Base-by-base conservation (phyloP, 2,888 invertebrate species). In the Drosophila paracracens region DNA sequence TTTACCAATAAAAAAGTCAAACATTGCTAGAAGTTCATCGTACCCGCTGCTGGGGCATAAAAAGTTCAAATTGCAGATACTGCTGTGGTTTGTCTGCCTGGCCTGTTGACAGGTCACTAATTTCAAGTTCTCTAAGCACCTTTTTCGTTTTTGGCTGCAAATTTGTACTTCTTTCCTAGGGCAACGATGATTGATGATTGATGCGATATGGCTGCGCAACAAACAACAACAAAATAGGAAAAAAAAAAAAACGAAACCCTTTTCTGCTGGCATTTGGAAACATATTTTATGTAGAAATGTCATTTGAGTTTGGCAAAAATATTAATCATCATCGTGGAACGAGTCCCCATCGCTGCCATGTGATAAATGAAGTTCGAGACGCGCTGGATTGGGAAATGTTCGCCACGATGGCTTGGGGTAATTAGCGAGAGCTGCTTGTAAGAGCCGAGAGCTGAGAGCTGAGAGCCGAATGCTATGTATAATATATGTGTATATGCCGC, bases 71-170 rank as follows among this genome's bases (percentile, higher is more conserved):
- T 29, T 62, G 57, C 61, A 53, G 58, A 71, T 70, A 57, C 51
- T 59, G 46, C 50, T 67, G 69, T 54, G 76, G 81, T 46, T 68
- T 76, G 64, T 67, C 54, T 60, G 58, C 52, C 25, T 60, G 54
- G 76, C 48, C 77, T 80, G 87, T 85, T 87, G 89, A 87, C 89
- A 87, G 89, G 89, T 85, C 82, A 89, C 89, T 87, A 87, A 87
- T 83, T 89, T 87, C 70, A 38, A 74, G 75, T 79, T 83, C 74
- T 75, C 73, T 51, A 72, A 77, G 76, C 87, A 62, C 68, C 70
- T 81, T 85, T 74, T 74, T 70, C 59, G 61, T 64, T 68, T 68
- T 66, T 40, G 60, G 62, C 72, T 70, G 66, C 73, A 68, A 80
- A 70, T 70, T 70, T 81, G 53, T 53, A 79, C 46, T 57, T 16